phyloP scores from a whole-genome alignment of 2,888 invertebrate genomes.

The Hirtodrosophila alboralis region DNA sequence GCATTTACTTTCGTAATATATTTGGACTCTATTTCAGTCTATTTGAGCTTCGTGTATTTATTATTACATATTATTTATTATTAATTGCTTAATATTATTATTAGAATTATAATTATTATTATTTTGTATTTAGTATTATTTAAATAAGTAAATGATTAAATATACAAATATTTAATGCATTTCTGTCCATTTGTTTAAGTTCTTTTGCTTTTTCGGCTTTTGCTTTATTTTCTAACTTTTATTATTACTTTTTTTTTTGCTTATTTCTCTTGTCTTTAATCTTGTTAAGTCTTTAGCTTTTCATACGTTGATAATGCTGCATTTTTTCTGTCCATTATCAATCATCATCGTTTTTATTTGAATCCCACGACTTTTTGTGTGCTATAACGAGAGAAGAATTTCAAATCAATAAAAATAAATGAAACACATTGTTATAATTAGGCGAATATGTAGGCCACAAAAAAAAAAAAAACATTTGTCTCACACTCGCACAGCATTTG shows the following conservation, averaged over 20 bases:
- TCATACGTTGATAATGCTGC: slow-evolving; percentile 13
- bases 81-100: slow-evolving; percentile 32
- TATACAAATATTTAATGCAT: slow-evolving; percentile 49
- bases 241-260: slow-evolving; percentile 16
- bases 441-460: no score
- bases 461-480: no score
- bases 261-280: slow-evolving; percentile 32
- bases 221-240: slow-evolving; percentile 20
- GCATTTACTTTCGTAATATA: slow-evolving; percentile 82
- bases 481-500: no score
- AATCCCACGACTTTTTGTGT: slow-evolving; percentile 28
- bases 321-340: slow-evolving; percentile 26
- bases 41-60: slow-evolving; percentile 79
- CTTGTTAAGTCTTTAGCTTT: slow-evolving; percentile 24
- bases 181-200: slow-evolving; percentile 17
- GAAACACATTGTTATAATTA: background rate
- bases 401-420: slow-evolving; percentile 5
- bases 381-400: slow-evolving; percentile 42
- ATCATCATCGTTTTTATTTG: no score
- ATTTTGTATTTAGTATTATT: slow-evolving; percentile 26
- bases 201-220: slow-evolving; percentile 9
- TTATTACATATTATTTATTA: slow-evolving; percentile 44
- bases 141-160: slow-evolving; percentile 39
- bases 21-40: slow-evolving; percentile 83
- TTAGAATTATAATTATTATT: slow-evolving; percentile 34